phyloP scores from a whole-genome alignment of 2,113 vertebrate species.

The Scomber colias region DNA sequence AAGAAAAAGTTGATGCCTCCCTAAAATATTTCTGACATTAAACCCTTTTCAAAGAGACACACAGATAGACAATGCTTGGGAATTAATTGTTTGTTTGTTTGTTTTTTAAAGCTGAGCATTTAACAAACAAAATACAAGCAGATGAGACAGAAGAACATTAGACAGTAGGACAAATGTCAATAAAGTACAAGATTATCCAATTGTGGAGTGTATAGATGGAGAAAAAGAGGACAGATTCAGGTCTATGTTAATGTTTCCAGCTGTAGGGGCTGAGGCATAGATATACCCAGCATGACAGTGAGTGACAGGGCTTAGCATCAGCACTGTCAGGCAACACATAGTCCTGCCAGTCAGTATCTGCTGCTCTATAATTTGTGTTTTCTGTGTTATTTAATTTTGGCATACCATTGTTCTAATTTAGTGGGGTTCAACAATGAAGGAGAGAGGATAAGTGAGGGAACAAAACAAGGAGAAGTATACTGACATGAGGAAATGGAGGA shows the following conservation, averaged over 20 bases:
- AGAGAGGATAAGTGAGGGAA: background rate
- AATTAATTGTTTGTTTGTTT: no score
- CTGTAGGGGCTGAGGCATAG: slow-evolving; percentile 37
- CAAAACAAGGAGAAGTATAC: slow-evolving; percentile 10
- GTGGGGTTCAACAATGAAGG: slow-evolving; percentile 25
- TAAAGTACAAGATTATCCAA: background rate
- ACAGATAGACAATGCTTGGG: background rate
- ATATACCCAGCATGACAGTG: slow-evolving; percentile 65
- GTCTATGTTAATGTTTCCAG: slow-evolving; percentile 43
- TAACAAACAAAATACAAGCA: background rate
- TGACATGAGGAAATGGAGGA: background rate
- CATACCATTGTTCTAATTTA: slow-evolving; percentile 50
- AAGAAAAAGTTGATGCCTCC: background rate
- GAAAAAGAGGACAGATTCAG: slow-evolving; percentile 31
- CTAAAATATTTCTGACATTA: slow-evolving; percentile 1
- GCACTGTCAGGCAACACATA: slow-evolving; percentile 57
- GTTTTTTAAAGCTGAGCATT: background rate
- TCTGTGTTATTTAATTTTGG: slow-evolving; percentile 65
- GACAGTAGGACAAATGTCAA: slow-evolving; percentile 8
- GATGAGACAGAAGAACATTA: background rate
- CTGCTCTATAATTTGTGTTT: slow-evolving; percentile 65
- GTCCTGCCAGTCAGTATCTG: slow-evolving; percentile 65
- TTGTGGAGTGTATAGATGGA: background rate
- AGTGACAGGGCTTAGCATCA: slow-evolving; percentile 73
- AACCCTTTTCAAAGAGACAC: background rate